A percentile compares a stretch with the other conserved stretches of the same genome.
phyloP scores from a whole-genome alignment of 2,888 invertebrate species.

The Leptogaster cylindrica region DNA sequence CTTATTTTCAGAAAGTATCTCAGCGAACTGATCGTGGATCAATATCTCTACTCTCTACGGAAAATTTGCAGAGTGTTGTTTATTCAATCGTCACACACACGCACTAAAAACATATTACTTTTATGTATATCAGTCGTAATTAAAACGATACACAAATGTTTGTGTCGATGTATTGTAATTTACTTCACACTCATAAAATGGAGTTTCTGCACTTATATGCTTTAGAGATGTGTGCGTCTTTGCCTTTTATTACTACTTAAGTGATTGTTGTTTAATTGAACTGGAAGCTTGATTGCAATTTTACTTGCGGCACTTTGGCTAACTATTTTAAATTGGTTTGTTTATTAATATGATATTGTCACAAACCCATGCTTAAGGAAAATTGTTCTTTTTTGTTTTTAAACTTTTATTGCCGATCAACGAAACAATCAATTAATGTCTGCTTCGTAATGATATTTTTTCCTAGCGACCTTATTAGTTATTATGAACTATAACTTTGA shows the following conservation, averaged over 20 bases:
- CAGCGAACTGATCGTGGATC: slow-evolving; percentile 31
- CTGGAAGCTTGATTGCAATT: slow-evolving; percentile 30
- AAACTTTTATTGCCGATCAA: background rate
- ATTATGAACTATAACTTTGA: too few species aligned
- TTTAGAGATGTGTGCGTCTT: slow-evolving; percentile 38
- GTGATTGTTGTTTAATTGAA: background rate
- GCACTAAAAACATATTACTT: slow-evolving; percentile 14
- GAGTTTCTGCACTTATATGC: slow-evolving; percentile 14
- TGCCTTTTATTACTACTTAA: slow-evolving; percentile 1
- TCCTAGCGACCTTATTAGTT: too few species aligned
- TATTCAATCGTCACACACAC: slow-evolving; percentile 4
- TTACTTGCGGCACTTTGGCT: slow-evolving; percentile 29
- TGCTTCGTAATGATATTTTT: too few species aligned
- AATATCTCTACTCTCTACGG: background rate
- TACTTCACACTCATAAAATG: background rate
- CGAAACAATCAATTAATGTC: too few species aligned
- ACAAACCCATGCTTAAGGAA: slow-evolving; percentile 1
- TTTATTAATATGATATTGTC: slow-evolving; percentile 48
- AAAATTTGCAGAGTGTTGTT: slow-evolving; percentile 31
- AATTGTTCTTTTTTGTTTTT: slow-evolving; percentile 1
- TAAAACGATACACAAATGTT: background rate
- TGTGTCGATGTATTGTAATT: background rate
- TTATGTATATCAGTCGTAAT: slow-evolving; percentile 1
- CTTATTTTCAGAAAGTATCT: slow-evolving; percentile 29
- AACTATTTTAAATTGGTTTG: slow-evolving; percentile 44